Conservation (phyloP, 2,113 vertebrate species). For the Gorsachius goisagi region DNA sequence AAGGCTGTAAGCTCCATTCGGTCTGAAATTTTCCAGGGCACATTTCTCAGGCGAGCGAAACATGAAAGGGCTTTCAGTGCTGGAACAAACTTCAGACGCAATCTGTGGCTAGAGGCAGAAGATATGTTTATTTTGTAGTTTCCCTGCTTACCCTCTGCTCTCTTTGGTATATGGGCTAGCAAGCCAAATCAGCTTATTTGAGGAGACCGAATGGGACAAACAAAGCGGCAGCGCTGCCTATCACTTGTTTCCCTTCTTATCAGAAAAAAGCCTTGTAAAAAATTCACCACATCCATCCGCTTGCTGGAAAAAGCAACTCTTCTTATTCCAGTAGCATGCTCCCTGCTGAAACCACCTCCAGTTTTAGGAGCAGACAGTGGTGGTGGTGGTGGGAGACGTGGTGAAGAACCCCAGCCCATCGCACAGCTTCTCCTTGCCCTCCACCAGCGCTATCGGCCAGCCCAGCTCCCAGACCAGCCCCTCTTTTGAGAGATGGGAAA, state of each 20-base stretch:
- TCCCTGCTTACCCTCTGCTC: neutral
- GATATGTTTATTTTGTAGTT: conserved; percentile 10
- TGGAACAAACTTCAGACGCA: conserved; percentile 5
- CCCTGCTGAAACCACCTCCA: neutral
- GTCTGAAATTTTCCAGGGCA: conserved; percentile 10
- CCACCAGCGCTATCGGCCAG: neutral
- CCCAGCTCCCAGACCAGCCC: neutral
- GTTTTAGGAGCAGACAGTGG: neutral
- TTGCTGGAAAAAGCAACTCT: neutral
- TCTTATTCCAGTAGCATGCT: neutral
- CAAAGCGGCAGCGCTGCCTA: neutral
- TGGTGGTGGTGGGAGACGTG: neutral
- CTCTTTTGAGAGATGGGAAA: neutral
- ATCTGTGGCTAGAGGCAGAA: neutral
- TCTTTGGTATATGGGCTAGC: neutral
- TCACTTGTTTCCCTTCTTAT: neutral
- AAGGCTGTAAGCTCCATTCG: neutral
- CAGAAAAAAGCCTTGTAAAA: neutral
- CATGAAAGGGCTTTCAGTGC: neutral
- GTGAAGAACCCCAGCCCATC: neutral
- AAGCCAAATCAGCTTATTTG: neutral
- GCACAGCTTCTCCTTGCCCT: neutral
- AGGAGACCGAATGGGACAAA: neutral
- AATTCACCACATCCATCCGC: neutral
- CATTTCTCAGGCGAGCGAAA: neutral